Percentiles rank a stretch among this genome's conserved stretches.
phyloP scores from a whole-genome alignment of 2,797 vertebrate species.

The Phoxinus dragarum region DNA sequence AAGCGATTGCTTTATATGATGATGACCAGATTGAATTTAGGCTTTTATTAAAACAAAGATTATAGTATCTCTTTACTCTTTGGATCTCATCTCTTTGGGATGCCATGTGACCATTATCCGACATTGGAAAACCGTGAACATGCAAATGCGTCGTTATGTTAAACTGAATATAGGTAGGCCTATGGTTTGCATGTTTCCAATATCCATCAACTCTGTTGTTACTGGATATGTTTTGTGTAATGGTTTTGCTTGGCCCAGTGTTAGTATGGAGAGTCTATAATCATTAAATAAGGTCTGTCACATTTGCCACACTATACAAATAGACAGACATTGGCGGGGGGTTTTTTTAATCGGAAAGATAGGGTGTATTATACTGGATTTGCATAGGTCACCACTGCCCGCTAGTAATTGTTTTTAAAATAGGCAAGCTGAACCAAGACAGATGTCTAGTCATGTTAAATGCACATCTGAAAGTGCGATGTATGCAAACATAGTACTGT shows the following conservation, averaged over 20 bases:
- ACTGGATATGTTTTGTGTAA: neutral
- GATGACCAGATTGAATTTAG: too few species aligned
- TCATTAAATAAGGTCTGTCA: neutral
- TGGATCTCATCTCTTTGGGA: too few species aligned
- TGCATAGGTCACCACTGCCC: slow-evolving; percentile 59
- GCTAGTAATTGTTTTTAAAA: slow-evolving; percentile 53
- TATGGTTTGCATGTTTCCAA: slow-evolving; percentile 19
- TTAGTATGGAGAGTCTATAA: neutral
- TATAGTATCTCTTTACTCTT: neutral
- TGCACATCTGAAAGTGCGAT: slow-evolving; percentile 41
- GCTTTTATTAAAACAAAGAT: too few species aligned
- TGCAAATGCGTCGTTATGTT: neutral
- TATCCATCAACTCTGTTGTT: slow-evolving; percentile 12
- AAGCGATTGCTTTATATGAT: too few species aligned
- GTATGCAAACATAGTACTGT: slow-evolving; percentile 34
- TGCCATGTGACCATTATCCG: neutral
- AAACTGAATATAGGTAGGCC: neutral
- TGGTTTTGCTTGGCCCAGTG: neutral
- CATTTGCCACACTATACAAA: slow-evolving; percentile 52
- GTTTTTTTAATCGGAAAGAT: slow-evolving; percentile 60
- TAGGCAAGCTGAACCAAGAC: slow-evolving; percentile 56
- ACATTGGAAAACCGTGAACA: neutral
- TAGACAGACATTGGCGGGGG: slow-evolving; percentile 51
- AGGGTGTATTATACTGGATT: slow-evolving; percentile 65
- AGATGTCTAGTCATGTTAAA: slow-evolving; percentile 62